Percentiles rank a stretch among this genome's conserved stretches.
These are phyloP conservation scores for Nephrotoma flavescens DNA, from an alignment of 2,888 invertebrate genomes.

Conservation along the genomic window DNA sequence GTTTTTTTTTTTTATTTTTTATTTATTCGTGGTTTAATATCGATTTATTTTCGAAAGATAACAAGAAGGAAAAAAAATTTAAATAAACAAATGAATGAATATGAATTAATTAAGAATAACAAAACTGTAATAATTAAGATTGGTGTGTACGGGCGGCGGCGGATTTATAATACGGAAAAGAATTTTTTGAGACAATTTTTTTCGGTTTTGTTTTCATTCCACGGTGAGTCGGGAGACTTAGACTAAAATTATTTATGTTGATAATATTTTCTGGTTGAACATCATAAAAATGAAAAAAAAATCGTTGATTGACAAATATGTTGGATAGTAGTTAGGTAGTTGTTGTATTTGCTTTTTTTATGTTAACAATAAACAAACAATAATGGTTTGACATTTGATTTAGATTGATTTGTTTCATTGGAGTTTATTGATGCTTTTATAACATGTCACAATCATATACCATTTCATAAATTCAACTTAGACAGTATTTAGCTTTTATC, in stretches of 20 bases:
- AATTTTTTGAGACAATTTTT: neutral
- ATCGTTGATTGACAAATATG: neutral
- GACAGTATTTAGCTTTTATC: too few relatives aligned
- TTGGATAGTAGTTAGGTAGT: neutral
- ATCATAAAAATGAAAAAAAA: neutral
- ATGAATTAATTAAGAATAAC: neutral
- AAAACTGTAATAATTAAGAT: neutral
- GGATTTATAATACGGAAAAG: neutral
- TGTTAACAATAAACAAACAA: neutral
- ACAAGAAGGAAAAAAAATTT: neutral
- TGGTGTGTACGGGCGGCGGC: neutral
- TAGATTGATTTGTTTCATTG: neutral
- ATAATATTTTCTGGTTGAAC: neutral
- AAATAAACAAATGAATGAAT: neutral
- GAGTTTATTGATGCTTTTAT: neutral
- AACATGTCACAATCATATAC: too few relatives aligned
- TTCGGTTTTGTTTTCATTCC: neutral
- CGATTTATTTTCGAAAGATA: neutral
- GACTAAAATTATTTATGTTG: neutral
- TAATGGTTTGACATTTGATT: neutral
- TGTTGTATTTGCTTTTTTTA: neutral
- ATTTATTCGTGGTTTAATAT: neutral
- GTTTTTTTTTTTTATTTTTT: neutral
- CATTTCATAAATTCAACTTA: too few relatives aligned
- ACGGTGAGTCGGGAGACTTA: neutral